Conservation (phyloP, 2,888 invertebrate genomes). For the Chymomyza fuscimana region DNA sequence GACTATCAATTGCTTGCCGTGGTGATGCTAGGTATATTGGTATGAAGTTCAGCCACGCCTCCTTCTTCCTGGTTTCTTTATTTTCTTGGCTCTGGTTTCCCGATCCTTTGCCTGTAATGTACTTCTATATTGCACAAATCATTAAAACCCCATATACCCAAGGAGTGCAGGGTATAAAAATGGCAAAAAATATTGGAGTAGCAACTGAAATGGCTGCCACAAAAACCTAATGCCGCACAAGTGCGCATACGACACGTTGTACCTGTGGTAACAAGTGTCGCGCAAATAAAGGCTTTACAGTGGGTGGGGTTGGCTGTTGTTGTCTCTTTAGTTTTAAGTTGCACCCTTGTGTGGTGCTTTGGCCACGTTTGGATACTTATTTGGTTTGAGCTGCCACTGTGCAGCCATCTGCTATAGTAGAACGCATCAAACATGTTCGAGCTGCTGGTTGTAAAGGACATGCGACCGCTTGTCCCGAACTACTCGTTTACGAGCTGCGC, state of each 20-base stretch:
- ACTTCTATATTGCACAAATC: not conserved
- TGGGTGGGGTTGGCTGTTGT: not conserved
- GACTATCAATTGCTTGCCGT: no score
- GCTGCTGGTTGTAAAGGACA: conserved; percentile 25
- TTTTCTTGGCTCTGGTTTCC: no score
- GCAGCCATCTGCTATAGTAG: not conserved
- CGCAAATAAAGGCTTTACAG: conserved; percentile 46
- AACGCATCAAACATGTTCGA: conserved; percentile 52
- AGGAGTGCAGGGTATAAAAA: not conserved
- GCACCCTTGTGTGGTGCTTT: conserved; percentile 7
- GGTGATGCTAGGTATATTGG: no score
- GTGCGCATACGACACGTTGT: conserved; percentile 71
- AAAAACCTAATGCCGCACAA: conserved; percentile 56
- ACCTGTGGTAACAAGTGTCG: conserved; percentile 63
- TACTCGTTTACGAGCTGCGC: conserved; percentile 45
- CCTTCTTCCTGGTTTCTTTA: no score
- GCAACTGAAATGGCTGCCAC: conserved; percentile 34
- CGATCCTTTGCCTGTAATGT: no score
- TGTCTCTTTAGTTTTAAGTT: not conserved
- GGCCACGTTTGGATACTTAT: conserved; percentile 31
- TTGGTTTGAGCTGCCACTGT: conserved; percentile 4
- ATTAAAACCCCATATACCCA: not conserved
- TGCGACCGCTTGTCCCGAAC: conserved; percentile 12
- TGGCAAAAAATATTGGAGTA: conserved; percentile 1
- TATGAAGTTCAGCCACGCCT: no score